phyloP scores from a whole-genome alignment of 2,888 invertebrate genomes.

The Nezara viridula region DNA sequence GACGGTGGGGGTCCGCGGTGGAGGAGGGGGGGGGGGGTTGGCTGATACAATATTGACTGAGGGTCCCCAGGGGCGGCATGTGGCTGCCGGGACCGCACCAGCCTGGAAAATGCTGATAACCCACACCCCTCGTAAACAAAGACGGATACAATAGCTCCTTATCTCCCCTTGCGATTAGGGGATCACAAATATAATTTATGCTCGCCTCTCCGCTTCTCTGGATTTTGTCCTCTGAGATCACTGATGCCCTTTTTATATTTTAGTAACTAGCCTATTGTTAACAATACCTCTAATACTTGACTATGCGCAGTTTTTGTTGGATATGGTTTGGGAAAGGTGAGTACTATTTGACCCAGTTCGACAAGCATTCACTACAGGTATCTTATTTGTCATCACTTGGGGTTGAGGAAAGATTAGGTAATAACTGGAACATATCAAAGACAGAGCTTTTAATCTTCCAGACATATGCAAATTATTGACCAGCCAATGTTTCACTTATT shows the following conservation, averaged over 20 bases:
- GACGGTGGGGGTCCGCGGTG: constrained; percentile 8
- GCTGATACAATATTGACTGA: constrained; percentile 56
- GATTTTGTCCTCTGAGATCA: constrained; percentile 23
- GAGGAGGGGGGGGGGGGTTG: constrained; percentile 1
- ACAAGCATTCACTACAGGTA: no score
- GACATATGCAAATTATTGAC: no score
- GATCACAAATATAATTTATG: constrained; percentile 58
- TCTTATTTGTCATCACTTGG: no score
- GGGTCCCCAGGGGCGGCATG: constrained; percentile 52
- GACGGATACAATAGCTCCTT: constrained; percentile 54
- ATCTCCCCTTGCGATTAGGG: constrained; percentile 55
- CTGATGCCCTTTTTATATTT: constrained; percentile 33
- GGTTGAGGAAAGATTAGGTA: no score
- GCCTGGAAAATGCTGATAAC: constrained; percentile 62
- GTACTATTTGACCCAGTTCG: no score
- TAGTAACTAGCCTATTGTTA: constrained; percentile 5
- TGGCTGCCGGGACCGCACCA: constrained; percentile 56
- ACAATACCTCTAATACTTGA: not conserved
- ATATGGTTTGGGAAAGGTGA: not conserved
- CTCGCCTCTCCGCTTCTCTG: constrained; percentile 46
- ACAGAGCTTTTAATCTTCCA: no score
- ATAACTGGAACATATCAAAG: no score
- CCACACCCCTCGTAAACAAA: constrained; percentile 53
- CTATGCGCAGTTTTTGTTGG: not conserved
- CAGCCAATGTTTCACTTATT: no score